phyloP scores from a whole-genome alignment of 2,888 invertebrate species.

The Andrena chrysosceles region DNA sequence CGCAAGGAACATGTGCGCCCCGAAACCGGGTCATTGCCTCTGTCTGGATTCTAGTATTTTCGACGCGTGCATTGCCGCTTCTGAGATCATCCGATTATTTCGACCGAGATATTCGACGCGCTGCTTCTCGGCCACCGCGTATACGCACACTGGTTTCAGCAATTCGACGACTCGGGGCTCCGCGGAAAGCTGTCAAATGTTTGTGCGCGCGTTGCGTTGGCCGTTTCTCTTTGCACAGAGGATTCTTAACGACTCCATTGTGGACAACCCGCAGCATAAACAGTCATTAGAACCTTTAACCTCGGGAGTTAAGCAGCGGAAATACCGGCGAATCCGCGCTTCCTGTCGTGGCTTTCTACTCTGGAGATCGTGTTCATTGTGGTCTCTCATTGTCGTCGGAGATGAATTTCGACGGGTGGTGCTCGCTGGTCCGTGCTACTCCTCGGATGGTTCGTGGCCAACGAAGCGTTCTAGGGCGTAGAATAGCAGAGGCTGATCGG shows the following conservation, averaged over 20 bases:
- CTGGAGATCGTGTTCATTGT: slow-evolving; percentile 24
- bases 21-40: slow-evolving; percentile 42
- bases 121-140: not conserved
- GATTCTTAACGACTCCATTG: slow-evolving; percentile 29
- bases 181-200: not conserved
- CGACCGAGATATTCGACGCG: not conserved
- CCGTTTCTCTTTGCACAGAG: not conserved
- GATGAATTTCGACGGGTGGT: slow-evolving; percentile 32
- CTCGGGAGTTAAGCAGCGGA: slow-evolving; percentile 67
- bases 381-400: not conserved
- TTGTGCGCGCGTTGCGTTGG: not conserved
- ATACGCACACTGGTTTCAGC: too few relatives aligned
- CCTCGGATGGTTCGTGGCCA: not conserved
- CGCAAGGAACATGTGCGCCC: not conserved
- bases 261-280: slow-evolving; percentile 60
- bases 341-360: slow-evolving; percentile 65
- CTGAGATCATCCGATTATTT: slow-evolving; percentile 22
- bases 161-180: not conserved
- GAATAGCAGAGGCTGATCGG: slow-evolving; percentile 31
- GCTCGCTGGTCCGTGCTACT: not conserved
- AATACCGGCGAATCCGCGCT: slow-evolving; percentile 60
- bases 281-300: slow-evolving; percentile 65
- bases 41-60: slow-evolving; percentile 45
- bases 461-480: not conserved
- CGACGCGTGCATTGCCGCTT: slow-evolving; percentile 4